Conservation (phyloP, 2,797 vertebrate species). For the Semotilus atromaculatus region DNA sequence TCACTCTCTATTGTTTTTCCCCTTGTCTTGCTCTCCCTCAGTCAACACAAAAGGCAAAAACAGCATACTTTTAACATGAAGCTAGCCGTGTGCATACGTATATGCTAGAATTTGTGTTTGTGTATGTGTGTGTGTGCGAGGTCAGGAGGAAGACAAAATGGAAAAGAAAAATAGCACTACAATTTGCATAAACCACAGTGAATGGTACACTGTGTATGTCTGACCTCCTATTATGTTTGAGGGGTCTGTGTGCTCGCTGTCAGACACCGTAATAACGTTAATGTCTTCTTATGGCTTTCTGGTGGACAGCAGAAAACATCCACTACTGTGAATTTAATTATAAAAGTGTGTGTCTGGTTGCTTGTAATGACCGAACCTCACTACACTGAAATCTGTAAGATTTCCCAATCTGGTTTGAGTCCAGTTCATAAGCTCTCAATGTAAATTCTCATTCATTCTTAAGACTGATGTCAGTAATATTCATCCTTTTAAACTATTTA, state of each 20-base stretch:
- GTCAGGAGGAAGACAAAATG: conserved; percentile 73
- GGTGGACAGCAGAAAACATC: conserved; percentile 30
- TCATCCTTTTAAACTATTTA: not conserved
- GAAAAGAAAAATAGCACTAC: conserved; percentile 69
- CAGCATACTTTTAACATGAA: conserved; percentile 79
- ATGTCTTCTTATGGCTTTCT: conserved; percentile 40
- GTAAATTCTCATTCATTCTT: not conserved
- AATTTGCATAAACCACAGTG: conserved; percentile 65
- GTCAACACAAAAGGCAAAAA: conserved; percentile 63
- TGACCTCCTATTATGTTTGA: conserved; percentile 52
- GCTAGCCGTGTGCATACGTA: conserved; percentile 62
- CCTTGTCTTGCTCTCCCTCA: conserved; percentile 62
- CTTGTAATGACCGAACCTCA: conserved; percentile 18
- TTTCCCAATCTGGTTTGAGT: not conserved
- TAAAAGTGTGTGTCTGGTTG: conserved; percentile 37
- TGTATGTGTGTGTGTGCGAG: conserved; percentile 57
- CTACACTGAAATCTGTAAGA: not conserved
- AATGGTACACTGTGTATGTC: conserved; percentile 60
- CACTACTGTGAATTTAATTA: conserved; percentile 29
- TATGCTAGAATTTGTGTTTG: conserved; percentile 55
- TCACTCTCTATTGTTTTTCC: conserved; percentile 56
- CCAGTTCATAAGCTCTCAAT: not conserved
- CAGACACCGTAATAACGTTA: conserved; percentile 39
- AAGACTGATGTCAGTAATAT: not conserved
- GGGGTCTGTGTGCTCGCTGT: conserved; percentile 47